A percentile compares a stretch with the other conserved stretches of the same genome.
phyloP scores from a whole-genome alignment of 35 echinoderm and acorn worm species.

The Nesometra sesokonis region DNA sequence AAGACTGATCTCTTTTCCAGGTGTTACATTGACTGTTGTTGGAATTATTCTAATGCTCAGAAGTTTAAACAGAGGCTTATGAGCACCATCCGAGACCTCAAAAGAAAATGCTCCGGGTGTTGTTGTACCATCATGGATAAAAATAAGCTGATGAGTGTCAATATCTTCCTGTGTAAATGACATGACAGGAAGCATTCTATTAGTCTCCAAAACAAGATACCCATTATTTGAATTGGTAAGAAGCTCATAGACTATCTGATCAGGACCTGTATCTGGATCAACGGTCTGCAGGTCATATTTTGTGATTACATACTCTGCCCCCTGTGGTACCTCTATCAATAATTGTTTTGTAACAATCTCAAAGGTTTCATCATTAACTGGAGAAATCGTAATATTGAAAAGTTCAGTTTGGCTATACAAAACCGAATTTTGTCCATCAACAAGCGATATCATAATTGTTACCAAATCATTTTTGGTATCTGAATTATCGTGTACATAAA shows the following conservation, averaged over 20 bases:
- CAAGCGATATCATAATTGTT: constrained; percentile 47
- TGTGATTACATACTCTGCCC: constrained; percentile 33
- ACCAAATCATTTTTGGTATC: constrained; percentile 57
- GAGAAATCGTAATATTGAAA: constrained; percentile 47
- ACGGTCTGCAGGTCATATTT: constrained; percentile 31
- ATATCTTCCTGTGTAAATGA: constrained; percentile 74
- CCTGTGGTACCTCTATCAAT: constrained; percentile 57
- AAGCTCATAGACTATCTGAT: constrained; percentile 54
- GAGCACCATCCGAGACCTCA: constrained; percentile 64
- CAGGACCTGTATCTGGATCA: constrained; percentile 67
- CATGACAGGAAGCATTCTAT: constrained; percentile 17
- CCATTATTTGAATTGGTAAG: constrained; percentile 60
- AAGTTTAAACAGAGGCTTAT: constrained; percentile 50
- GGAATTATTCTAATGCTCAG: constrained; percentile 61
- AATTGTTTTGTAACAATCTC: constrained; percentile 47
- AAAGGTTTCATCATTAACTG: constrained; percentile 87
- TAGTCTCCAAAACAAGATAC: constrained; percentile 18
- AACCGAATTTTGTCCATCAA: background rate
- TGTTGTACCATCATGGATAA: constrained; percentile 60
- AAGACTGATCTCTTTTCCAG: constrained; percentile 28
- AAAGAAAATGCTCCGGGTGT: constrained; percentile 54
- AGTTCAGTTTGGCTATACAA: background rate
- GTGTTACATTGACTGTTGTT: constrained; percentile 12
- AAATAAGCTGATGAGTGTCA: constrained; percentile 45
- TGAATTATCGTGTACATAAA: constrained; percentile 76